Evolutionary conservation across 2,797 vertebrate species (phyloP).

Genomic region (Liparis tanakae): DNA sequence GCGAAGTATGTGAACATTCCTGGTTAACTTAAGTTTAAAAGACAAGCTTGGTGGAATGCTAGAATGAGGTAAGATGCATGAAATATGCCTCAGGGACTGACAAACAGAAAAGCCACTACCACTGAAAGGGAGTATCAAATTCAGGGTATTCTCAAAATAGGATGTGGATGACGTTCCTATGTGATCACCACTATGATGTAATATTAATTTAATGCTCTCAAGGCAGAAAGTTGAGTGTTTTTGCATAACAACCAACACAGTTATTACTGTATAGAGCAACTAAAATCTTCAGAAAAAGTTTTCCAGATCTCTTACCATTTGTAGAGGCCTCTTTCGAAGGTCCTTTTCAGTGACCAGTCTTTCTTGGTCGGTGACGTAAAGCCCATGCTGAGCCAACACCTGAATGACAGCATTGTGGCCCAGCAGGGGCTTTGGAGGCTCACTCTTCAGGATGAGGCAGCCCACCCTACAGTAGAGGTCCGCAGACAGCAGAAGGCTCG

Average conservation of each 20-base stretch:
- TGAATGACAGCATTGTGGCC: slow-evolving; percentile 97
- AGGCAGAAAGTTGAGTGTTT: neutral
- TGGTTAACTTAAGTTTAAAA: slow-evolving; percentile 10
- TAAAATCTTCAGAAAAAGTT: neutral
- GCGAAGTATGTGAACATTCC: neutral
- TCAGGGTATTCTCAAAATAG: slow-evolving; percentile 7
- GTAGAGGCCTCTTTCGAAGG: slow-evolving; percentile 93
- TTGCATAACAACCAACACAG: neutral
- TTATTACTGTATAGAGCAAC: neutral
- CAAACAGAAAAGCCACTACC: neutral
- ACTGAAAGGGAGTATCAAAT: neutral
- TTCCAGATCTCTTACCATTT: slow-evolving; percentile 88
- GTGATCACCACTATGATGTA: neutral
- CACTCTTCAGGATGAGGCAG: slow-evolving; percentile 93
- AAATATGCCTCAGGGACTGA: neutral
- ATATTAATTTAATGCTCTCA: neutral
- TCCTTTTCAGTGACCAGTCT: slow-evolving; percentile 94
- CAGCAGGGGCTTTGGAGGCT: slow-evolving; percentile 89
- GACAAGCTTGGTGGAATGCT: neutral
- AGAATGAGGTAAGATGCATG: slow-evolving; percentile 31
- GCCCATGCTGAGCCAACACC: slow-evolving; percentile 93
- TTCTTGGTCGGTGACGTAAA: slow-evolving; percentile 96
- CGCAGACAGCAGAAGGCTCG: slow-evolving; percentile 92
- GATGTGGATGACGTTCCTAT: neutral
- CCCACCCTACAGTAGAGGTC: slow-evolving; percentile 96